Evolutionary conservation across 2,888 invertebrate species (phyloP), one percentile per base, ranked within the genome.

Genomic region (Epiperipatus broadwayi): DNA sequence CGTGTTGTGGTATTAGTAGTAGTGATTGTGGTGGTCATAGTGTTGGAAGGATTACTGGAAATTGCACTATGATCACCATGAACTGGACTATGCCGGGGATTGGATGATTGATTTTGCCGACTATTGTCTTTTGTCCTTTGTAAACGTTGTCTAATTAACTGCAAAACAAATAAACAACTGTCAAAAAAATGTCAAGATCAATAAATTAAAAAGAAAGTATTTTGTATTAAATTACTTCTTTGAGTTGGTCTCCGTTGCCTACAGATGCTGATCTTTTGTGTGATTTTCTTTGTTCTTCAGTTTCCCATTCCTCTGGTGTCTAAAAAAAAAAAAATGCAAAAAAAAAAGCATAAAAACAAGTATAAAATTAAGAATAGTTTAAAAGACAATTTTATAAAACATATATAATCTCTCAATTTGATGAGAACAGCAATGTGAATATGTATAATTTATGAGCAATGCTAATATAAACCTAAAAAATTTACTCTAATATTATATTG

Each of bases 301-400:
- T 48, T 36, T 51, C 63, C 60, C 65, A 65, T 50, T 73, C 72
- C 44, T 78, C 78, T 48, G 78, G 50, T 16, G 58, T 78, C 75
- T 77, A 57, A 31, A 58, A 54, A 37, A 39, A 43, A 41, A 43
- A 39, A 46, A 37, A 43, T 37, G 42, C 3, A 42, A 25, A 35
- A 43, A 37, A 22, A 37, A 27, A 38, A 10, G 25, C 18, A 31
- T 27, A 33, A 10, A 12, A 18, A 38, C n/a, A 10, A 12, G 14
- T 21, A 34, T n/a, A n/a, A n/a, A n/a, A n/a, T n/a, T n/a, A n/a
- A n/a, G n/a, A n/a, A n/a, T n/a, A n/a, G n/a, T n/a, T n/a, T n/a
- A n/a, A n/a, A n/a, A n/a, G n/a, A n/a, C n/a, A n/a, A n/a, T n/a
- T n/a, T n/a, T n/a, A n/a, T n/a, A n/a, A n/a, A n/a, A n/a, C n/a